Percentiles rank a stretch among this genome's conserved stretches.
Conservation (phyloP, 2,797 vertebrate species). For the Gouania willdenowi region DNA sequence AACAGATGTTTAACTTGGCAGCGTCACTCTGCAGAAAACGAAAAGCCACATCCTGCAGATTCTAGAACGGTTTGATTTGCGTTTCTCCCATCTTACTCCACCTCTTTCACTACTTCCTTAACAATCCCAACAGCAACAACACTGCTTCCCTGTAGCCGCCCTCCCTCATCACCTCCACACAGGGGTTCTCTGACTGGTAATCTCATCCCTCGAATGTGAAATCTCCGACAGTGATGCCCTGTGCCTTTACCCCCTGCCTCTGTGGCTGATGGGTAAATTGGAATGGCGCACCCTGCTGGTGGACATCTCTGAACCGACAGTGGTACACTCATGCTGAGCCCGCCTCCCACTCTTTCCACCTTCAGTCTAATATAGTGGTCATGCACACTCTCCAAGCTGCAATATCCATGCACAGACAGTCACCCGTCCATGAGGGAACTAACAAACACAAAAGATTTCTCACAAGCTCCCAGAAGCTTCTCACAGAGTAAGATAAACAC, state of each 20-base stretch:
- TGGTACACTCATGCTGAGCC: slow-evolving; percentile 65
- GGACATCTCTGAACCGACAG: slow-evolving; percentile 69
- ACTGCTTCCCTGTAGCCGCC: slow-evolving; percentile 57
- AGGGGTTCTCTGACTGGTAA: slow-evolving; percentile 74
- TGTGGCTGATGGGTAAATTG: slow-evolving; percentile 74
- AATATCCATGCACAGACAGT: slow-evolving; percentile 67
- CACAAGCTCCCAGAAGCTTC: slow-evolving; percentile 14
- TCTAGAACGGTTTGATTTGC: slow-evolving; percentile 51
- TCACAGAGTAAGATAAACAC: slow-evolving; percentile 22
- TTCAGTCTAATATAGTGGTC: slow-evolving; percentile 75
- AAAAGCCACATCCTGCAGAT: slow-evolving; percentile 54
- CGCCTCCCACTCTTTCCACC: slow-evolving; percentile 42
- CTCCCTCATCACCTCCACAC: slow-evolving; percentile 72
- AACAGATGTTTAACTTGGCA: slow-evolving; percentile 75
- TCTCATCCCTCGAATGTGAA: slow-evolving; percentile 74
- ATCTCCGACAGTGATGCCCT: slow-evolving; percentile 69
- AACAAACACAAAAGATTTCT: not conserved
- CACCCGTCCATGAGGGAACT: slow-evolving; percentile 38
- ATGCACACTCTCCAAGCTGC: slow-evolving; percentile 67
- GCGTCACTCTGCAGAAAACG: slow-evolving; percentile 60
- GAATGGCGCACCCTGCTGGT: slow-evolving; percentile 76
- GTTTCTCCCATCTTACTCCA: slow-evolving; percentile 18
- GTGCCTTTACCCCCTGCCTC: slow-evolving; percentile 67
- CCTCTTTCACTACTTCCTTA: slow-evolving; percentile 29
- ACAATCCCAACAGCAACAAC: slow-evolving; percentile 50